Evolutionary conservation across 2,888 invertebrate species (phyloP), one percentile per base, ranked within the genome.

Genomic region (Mythimna impura): DNA sequence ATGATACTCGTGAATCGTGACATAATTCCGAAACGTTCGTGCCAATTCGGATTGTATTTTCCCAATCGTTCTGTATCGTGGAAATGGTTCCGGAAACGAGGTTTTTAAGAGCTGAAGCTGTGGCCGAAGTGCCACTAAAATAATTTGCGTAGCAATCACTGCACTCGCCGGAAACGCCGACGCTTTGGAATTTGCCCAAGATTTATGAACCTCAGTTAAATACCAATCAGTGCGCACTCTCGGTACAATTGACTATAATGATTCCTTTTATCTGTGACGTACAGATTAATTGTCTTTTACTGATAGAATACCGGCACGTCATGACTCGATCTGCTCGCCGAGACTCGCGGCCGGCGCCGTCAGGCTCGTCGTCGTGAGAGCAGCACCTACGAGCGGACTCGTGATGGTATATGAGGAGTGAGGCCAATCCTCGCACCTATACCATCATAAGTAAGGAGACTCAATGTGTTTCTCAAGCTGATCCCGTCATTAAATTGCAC

Each of bases 141-240:
- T 62, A 62, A 62, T n/a, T 66, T 20, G 36, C 61, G 50, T 7
- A 50, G 47, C 64, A 61, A 34, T 40, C 25, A 43, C 22, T 7
- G n/a, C 43, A 50, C 52, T 20, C 30, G 64, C 47, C 61, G 63
- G 80, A 67, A 73, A 61, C 73, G 14, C 61, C 54, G 65, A 57
- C 64, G 54, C 65, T 72, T 67, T 65, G 47, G 57, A 73, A 73
- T 66, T 66, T 80, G 30, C 54, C 17, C 61, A 54, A 66, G 61
- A 83, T 65, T 80, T 73, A 83, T 79, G 80, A 79, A 62, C 50
- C 57, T 47, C 64, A 12, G 64, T 58, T 55, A 50, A 82, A 55
- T 30, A 79, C 17, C 65, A 12, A 68, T 80, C 40, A 68, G 40
- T 47, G 54, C 36, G 40, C 79, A 54, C 50, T 70, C 61, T 58